Evolutionary conservation across 2,888 invertebrate species (phyloP), one percentile per base, ranked within the genome.

Genomic region (Tipula confusa): DNA sequence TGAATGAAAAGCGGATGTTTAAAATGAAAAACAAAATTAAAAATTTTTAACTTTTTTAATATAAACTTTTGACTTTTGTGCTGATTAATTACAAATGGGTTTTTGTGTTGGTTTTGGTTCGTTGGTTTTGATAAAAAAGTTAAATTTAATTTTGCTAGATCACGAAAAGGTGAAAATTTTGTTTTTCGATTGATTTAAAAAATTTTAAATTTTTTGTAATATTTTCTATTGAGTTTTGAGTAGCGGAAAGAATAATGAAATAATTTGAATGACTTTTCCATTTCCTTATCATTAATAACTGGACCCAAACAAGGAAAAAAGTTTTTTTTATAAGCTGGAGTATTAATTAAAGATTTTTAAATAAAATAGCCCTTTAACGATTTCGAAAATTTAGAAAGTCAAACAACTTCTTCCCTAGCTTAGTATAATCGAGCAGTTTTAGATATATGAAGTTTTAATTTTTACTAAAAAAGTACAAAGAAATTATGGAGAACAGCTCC

Each of bases 51-150:
- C 64, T 64, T 64, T 64, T 64, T 64, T 64, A 64, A 64, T 64
- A 64, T 64, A 64, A 64, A 64, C 64, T 64, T 64, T 64, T 64
- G 64, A 64, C 64, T 64, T 64, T 64, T 64, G 43, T 64, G 64
- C 64, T 64, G 64, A 64, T 64, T 64, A 64, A 64, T 64, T 64
- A 64, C 64, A 24, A 64, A 64, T 64, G 18, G 64, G n/a, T n/a
- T n/a, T 64, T 64, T 43, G 18, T 43, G 15, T 43, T 43, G 9
- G 1, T 64, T 64, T 64, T 64, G 64, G 64, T 24, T 64, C 64
- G 64, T 24, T 64, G 64, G 64, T 64, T 64, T 11, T 38, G 31
- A 31, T 31, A 31, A 38, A 11, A 43, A 43, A 43, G 43, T 43
- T 43, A n/a, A 18, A 43, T 43, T 18, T 43, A 43, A 43, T 43